Evolutionary conservation across 1,140 invertebrate genomes (phyloP).

Genomic region (Acromyrmex echinatior): DNA sequence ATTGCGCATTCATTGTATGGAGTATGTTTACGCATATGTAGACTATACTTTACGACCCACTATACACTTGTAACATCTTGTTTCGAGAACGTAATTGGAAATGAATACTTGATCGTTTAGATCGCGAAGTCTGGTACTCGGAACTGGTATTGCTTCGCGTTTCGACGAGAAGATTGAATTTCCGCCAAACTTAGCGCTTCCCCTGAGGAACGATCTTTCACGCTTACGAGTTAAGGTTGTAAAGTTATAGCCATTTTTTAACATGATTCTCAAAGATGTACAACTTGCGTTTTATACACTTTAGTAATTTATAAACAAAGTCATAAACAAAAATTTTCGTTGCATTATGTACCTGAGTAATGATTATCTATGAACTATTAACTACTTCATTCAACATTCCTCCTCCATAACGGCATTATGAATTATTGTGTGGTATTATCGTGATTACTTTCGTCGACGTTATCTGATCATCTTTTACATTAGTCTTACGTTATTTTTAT

Average conservation of each 20-base stretch:
- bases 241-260: constrained; percentile 14
- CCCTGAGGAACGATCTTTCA: background rate
- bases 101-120: constrained; percentile 67
- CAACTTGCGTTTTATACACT: background rate
- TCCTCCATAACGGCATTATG: background rate
- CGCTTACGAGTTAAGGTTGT: background rate
- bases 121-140: constrained; percentile 7
- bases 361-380: background rate
- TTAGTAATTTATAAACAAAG: background rate
- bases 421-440: constrained; percentile 25
- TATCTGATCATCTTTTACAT: constrained; percentile 42
- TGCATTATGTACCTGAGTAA: background rate
- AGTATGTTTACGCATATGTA: constrained; percentile 5
- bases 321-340: background rate
- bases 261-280: background rate
- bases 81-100: constrained; percentile 58
- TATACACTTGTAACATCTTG: constrained; percentile 29
- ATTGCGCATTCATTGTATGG: background rate
- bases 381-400: background rate
- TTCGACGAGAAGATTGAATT: constrained; percentile 56
- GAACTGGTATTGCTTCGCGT: background rate
- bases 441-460: constrained; percentile 34
- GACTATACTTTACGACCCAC: constrained; percentile 17
- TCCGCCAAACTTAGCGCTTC: constrained; percentile 27
- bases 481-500: constrained; percentile 49